Evolutionary conservation across 2,888 invertebrate genomes (phyloP).

Genomic region (Eristalis arbustorum): DNA sequence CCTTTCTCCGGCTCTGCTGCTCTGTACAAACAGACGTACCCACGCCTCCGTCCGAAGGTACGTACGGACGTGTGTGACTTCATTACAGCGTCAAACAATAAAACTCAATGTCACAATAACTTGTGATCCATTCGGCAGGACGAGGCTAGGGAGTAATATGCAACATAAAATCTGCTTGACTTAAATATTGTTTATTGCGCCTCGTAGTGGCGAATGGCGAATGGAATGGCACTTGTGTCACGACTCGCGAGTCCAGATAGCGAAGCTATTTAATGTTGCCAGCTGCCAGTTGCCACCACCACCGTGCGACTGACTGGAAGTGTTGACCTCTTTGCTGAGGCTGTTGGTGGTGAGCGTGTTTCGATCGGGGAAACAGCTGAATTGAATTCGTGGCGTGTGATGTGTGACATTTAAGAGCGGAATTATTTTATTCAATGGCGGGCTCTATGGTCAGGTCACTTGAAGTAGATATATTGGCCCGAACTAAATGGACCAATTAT

Average conservation of each 20-base stretch:
- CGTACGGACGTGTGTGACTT: constrained; percentile 32
- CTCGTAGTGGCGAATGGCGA: background rate
- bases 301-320: background rate
- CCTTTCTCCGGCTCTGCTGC: background rate
- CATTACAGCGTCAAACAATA: constrained; percentile 66
- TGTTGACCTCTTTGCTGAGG: too few relatives aligned
- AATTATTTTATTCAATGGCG: too few relatives aligned
- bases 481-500: too few relatives aligned
- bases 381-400: too few relatives aligned
- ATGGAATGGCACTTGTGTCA: background rate
- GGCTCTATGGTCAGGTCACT: too few relatives aligned
- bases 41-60: background rate
- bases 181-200: constrained; percentile 57
- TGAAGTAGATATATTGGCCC: too few relatives aligned
- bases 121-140: constrained; percentile 53
- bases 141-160: background rate
- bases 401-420: too few relatives aligned
- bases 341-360: too few relatives aligned
- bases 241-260: background rate
- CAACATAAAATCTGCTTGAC: constrained; percentile 21
- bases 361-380: too few relatives aligned
- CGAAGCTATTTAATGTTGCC: background rate
- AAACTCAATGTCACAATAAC: constrained; percentile 68
- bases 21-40: constrained; percentile 20
- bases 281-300: background rate